phyloP scores from a whole-genome alignment of 2,888 invertebrate genomes.

The Lagria hirta region DNA sequence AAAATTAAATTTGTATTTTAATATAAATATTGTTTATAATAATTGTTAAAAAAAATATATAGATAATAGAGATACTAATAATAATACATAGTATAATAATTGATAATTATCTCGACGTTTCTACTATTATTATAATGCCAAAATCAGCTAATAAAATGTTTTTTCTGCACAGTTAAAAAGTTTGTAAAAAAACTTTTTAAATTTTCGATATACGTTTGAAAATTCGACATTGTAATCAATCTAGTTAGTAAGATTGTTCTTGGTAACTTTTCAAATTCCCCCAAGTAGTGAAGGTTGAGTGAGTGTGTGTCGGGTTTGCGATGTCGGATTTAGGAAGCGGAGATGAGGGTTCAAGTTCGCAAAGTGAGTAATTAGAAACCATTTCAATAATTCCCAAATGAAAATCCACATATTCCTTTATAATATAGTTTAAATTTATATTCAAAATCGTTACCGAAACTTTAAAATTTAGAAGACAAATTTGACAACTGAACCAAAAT shows the following conservation, averaged over 20 bases:
- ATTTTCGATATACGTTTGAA: no score
- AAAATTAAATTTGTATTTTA: no score
- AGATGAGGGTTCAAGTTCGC: conserved; percentile 77
- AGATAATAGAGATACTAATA: no score
- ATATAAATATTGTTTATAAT: no score
- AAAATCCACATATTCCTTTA: conserved; percentile 15
- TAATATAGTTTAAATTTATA: conserved; percentile 1
- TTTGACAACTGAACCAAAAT: conserved; percentile 49
- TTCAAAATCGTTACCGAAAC: conserved; percentile 12
- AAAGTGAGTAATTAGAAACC: conserved; percentile 65
- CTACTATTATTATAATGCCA: no score
- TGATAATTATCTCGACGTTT: no score
- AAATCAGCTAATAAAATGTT: no score
- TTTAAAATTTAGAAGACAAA: conserved; percentile 17
- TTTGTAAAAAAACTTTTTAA: no score
- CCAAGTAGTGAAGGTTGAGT: conserved; percentile 50
- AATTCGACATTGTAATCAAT: conserved; percentile 10
- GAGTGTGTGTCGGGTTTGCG: conserved; percentile 52
- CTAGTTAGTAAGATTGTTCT: conserved; percentile 25
- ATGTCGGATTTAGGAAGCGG: conserved; percentile 81
- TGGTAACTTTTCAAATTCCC: conserved; percentile 46
- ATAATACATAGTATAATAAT: no score
- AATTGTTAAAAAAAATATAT: no score
- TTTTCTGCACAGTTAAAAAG: no score
- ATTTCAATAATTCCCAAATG: background rate